These are phyloP conservation scores for Muscicapa adusta DNA, from an alignment of 2,113 vertebrate species.

Conservation along the genomic window DNA sequence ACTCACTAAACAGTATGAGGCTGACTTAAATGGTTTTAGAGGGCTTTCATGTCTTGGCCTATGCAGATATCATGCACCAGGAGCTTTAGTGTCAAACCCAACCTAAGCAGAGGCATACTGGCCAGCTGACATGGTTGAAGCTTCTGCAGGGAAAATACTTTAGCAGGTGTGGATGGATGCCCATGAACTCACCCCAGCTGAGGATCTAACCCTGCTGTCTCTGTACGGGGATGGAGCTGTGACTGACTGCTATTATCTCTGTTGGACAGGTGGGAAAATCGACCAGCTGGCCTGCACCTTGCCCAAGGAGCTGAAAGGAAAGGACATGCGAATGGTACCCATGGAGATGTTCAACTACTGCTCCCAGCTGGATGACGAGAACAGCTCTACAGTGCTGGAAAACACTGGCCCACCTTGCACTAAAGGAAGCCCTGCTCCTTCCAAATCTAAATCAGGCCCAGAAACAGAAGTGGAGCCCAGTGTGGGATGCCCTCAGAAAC, in stretches of 20 bases:
- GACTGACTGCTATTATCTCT: slow-evolving; percentile 4
- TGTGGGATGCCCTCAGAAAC: slow-evolving; percentile 76
- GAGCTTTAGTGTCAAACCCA: neutral
- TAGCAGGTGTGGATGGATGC: neutral
- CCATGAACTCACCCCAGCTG: neutral
- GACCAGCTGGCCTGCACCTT: slow-evolving; percentile 95
- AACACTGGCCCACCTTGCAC: slow-evolving; percentile 83
- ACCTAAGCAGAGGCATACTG: neutral
- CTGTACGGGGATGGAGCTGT: neutral
- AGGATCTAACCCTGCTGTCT: neutral
- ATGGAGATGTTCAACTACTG: slow-evolving; percentile 99
- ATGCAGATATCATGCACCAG: neutral
- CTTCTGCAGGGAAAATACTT: neutral
- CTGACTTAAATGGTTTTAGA: neutral
- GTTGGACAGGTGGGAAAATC: slow-evolving; percentile 84
- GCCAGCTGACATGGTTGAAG: neutral
- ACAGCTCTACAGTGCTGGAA: slow-evolving; percentile 75
- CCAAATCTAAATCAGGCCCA: slow-evolving; percentile 65
- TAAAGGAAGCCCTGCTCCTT: slow-evolving; percentile 71
- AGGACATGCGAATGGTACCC: slow-evolving; percentile 92
- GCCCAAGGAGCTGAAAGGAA: slow-evolving; percentile 94
- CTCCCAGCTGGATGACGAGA: slow-evolving; percentile 91
- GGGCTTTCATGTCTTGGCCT: neutral
- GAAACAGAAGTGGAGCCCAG: slow-evolving; percentile 73
- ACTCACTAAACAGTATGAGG: neutral